These are phyloP conservation scores for Epistrophella euchroma DNA, from an alignment of 2,888 invertebrate genomes.

Conservation along the genomic window DNA sequence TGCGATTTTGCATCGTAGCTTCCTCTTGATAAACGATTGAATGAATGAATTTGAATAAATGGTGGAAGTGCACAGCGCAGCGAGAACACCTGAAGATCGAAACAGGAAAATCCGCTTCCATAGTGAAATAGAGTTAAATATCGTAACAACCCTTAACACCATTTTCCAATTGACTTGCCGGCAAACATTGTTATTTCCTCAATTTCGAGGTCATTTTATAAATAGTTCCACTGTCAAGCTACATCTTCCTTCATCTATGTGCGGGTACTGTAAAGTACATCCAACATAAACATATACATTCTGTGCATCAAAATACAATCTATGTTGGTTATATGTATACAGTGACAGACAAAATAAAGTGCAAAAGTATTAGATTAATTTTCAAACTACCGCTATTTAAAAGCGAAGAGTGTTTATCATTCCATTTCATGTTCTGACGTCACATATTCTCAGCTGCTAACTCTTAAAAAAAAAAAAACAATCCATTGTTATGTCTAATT, in stretches of 20 bases:
- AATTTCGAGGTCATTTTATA: conserved; percentile 76
- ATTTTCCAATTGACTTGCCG: conserved; percentile 76
- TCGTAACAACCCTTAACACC: conserved; percentile 75
- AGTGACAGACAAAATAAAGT: too few relatives aligned
- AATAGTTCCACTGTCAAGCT: conserved; percentile 60
- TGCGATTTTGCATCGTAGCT: conserved; percentile 9
- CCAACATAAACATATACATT: neutral
- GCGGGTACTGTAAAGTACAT: neutral
- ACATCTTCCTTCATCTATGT: conserved; percentile 19
- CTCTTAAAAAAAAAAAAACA: too few relatives aligned
- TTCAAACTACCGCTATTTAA: too few relatives aligned
- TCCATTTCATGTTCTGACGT: too few relatives aligned
- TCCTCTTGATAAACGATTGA: conserved; percentile 17
- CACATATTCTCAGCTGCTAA: too few relatives aligned
- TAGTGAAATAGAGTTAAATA: conserved; percentile 73
- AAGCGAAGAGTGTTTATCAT: too few relatives aligned
- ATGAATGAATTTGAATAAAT: conserved; percentile 15
- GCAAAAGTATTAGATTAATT: too few relatives aligned
- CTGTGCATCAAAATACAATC: neutral
- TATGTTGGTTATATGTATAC: too few relatives aligned
- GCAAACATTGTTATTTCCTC: conserved; percentile 76
- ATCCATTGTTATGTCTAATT: too few relatives aligned
- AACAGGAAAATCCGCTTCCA: conserved; percentile 73
- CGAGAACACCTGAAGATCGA: conserved; percentile 64
- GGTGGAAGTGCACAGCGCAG: conserved; percentile 12